Percentiles rank a stretch among this genome's conserved stretches.
Conservation (phyloP, 2,888 invertebrate species). For the Trachelus iudaicus region DNA sequence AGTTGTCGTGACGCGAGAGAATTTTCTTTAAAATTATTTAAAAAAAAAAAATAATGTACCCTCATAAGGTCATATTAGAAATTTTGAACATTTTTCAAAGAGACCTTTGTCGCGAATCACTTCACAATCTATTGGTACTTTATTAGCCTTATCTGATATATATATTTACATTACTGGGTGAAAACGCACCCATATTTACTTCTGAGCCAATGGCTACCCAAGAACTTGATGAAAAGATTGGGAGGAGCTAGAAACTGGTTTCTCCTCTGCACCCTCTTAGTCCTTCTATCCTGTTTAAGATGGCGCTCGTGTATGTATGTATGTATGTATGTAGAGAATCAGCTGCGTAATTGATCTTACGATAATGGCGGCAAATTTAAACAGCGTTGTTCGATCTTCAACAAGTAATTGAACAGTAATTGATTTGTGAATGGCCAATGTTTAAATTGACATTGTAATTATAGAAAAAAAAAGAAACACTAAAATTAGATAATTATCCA, state of each 20-base stretch:
- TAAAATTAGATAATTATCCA: background rate
- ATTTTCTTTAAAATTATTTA: background rate
- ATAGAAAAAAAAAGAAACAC: background rate
- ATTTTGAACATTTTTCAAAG: background rate
- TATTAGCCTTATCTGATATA: background rate
- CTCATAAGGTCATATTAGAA: background rate
- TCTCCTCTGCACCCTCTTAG: constrained; percentile 20
- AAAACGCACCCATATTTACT: background rate
- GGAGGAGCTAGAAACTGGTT: constrained; percentile 47
- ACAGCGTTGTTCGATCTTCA: background rate
- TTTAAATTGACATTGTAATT: background rate
- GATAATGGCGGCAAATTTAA: background rate
- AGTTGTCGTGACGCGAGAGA: background rate
- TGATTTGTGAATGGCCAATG: background rate
- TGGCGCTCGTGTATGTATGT: background rate
- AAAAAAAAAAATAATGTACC: background rate
- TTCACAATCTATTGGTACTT: background rate
- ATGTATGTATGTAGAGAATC: background rate
- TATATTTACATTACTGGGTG: background rate
- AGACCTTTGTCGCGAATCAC: background rate
- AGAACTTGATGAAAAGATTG: constrained; percentile 30
- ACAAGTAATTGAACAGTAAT: background rate
- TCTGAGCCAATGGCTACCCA: constrained; percentile 30
- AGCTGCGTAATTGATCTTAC: background rate
- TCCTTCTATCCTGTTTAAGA: background rate